Percentiles rank a stretch among this genome's conserved stretches.
Evolutionary conservation across 2,797 vertebrate genomes (phyloP).

Genomic region (Lacerta bilineata): DNA sequence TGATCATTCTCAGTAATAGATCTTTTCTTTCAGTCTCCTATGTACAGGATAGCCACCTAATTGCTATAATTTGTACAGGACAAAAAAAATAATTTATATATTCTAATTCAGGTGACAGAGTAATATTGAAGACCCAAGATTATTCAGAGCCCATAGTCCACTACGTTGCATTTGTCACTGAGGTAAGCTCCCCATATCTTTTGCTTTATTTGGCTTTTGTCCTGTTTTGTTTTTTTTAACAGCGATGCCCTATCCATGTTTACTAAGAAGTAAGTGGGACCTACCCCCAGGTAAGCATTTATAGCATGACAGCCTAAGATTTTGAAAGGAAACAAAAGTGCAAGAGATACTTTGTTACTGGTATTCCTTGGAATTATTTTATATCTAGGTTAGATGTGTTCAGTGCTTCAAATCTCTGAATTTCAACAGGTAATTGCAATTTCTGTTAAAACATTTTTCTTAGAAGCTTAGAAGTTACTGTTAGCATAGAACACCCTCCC

Average conservation of each 20-base stretch:
- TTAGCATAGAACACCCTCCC: background rate
- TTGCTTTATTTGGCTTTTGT: background rate
- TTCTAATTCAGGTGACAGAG: conserved; percentile 85
- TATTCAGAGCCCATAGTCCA: conserved; percentile 79
- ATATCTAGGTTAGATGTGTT: background rate
- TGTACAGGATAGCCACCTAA: background rate
- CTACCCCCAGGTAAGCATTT: background rate
- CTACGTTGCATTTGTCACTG: conserved; percentile 83
- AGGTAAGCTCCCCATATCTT: conserved; percentile 80
- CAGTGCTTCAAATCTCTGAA: background rate
- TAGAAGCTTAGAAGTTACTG: background rate
- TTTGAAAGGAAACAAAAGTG: background rate
- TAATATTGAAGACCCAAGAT: conserved; percentile 86
- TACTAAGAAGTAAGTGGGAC: background rate
- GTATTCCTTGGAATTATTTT: background rate
- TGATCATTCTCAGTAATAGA: background rate
- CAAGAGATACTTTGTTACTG: background rate
- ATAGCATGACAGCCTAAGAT: background rate
- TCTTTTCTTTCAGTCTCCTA: background rate
- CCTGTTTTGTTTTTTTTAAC: background rate
- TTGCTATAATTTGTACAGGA: background rate
- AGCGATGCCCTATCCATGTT: background rate
- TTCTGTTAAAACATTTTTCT: background rate
- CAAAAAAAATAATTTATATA: background rate
- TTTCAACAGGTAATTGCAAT: background rate